phyloP scores from a whole-genome alignment of 2,797 vertebrate species.

The Pteropus rufus region DNA sequence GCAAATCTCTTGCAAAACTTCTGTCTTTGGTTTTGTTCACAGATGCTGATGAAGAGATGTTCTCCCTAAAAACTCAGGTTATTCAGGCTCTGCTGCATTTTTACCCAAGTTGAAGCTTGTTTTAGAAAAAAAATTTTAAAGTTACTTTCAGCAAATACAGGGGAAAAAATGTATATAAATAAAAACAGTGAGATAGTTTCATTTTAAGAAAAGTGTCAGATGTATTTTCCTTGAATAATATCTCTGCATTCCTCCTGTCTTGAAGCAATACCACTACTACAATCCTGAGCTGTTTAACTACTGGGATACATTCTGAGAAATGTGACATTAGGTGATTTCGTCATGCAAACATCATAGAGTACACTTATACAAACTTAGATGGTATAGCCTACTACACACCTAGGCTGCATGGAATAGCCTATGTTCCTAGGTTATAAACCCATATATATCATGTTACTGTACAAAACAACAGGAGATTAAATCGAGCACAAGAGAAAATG shows the following conservation, averaged over 20 bases:
- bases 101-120: slow-evolving; percentile 16
- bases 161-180: not conserved
- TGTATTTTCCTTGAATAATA: not conserved
- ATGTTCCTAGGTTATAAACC: not conserved
- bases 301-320: not conserved
- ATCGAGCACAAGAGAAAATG: not conserved
- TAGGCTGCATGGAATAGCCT: not conserved
- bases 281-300: not conserved
- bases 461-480: not conserved
- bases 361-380: not conserved
- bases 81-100: not conserved
- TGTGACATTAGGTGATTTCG: not conserved
- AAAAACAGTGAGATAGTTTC: not conserved
- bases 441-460: not conserved
- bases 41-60: slow-evolving; percentile 1
- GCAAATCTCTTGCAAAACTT: slow-evolving; percentile 44
- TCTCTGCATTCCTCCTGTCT: not conserved
- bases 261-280: not conserved
- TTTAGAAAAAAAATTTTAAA: slow-evolving; percentile 12
- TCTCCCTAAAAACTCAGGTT: not conserved
- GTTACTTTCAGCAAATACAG: not conserved
- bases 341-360: not conserved
- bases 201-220: not conserved
- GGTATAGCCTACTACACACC: not conserved
- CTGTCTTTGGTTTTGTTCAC: slow-evolving; percentile 3